Evolutionary conservation across 2,113 vertebrate species (phyloP).

Genomic region (Lathamus discolor): DNA sequence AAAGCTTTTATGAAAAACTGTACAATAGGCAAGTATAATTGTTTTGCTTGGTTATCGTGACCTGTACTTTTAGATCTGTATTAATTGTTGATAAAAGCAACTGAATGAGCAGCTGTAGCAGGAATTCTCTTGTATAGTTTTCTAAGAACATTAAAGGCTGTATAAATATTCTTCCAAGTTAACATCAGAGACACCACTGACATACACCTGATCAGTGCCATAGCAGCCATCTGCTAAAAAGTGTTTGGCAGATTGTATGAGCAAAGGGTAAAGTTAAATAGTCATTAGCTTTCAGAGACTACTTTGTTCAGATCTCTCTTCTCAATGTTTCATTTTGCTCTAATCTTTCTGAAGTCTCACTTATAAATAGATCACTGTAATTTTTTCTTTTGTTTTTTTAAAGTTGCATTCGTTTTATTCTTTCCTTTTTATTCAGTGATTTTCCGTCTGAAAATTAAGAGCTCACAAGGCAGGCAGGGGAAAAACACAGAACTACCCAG

Average conservation of each 20-base stretch:
- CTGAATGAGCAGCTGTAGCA: background rate
- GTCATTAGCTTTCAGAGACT: background rate
- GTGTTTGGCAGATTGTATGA: background rate
- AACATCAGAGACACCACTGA: background rate
- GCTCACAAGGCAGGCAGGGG: background rate
- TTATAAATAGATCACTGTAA: background rate
- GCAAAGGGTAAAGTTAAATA: background rate
- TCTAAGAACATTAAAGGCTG: background rate
- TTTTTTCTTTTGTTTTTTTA: background rate
- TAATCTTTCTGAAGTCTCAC: background rate
- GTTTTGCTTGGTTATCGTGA: background rate
- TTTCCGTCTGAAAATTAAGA: background rate
- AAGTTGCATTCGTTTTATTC: background rate
- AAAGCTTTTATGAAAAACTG: constrained; percentile 93
- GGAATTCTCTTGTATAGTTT: background rate
- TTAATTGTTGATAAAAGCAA: background rate
- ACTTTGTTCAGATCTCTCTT: background rate
- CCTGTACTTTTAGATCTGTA: background rate
- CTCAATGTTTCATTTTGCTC: background rate
- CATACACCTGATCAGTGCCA: background rate
- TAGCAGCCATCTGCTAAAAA: background rate
- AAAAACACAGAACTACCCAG: background rate
- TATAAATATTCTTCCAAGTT: background rate
- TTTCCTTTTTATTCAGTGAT: background rate
- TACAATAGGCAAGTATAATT: constrained; percentile 85